phyloP scores from a whole-genome alignment of 2,888 invertebrate genomes.

The Dryocosmus kuriphilus region DNA sequence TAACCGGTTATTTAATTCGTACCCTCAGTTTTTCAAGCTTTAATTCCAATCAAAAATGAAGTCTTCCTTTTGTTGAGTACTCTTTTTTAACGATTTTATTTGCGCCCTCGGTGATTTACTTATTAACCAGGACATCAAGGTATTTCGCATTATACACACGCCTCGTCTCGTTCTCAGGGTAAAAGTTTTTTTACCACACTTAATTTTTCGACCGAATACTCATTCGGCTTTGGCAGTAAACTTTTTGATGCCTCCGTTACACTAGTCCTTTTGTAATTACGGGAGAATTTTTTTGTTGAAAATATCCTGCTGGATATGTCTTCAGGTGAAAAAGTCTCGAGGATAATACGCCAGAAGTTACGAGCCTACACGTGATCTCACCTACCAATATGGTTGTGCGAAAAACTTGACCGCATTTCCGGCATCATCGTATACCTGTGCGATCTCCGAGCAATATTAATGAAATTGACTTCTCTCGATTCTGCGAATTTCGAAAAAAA shows the following conservation, averaged over 20 bases:
- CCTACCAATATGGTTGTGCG: background rate
- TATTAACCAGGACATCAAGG: slow-evolving; percentile 15
- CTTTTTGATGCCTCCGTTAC: slow-evolving; percentile 35
- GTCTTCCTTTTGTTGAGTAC: background rate
- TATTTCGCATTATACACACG: slow-evolving; percentile 24
- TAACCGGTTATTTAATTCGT: too few species aligned
- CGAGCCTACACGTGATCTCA: slow-evolving; percentile 36
- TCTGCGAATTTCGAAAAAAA: background rate
- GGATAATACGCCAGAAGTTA: slow-evolving; percentile 31
- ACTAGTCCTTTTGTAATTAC: slow-evolving; percentile 38
- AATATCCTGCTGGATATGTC: slow-evolving; percentile 23
- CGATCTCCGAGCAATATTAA: slow-evolving; percentile 31
- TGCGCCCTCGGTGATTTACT: slow-evolving; percentile 18
- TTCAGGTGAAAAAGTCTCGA: slow-evolving; percentile 29
- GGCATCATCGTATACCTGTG: slow-evolving; percentile 33
- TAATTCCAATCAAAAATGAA: too few species aligned
- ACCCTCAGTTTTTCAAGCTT: too few species aligned
- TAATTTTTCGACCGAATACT: slow-evolving; percentile 36
- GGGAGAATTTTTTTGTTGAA: slow-evolving; percentile 13
- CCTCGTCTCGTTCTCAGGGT: slow-evolving; percentile 33
- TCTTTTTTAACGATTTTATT: background rate
- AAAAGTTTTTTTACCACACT: slow-evolving; percentile 22
- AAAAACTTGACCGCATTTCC: slow-evolving; percentile 41
- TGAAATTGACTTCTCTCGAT: slow-evolving; percentile 27
- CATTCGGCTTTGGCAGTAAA: slow-evolving; percentile 34